Conservation (phyloP, 2,797 vertebrate species). For the Siniperca scherzeri region DNA sequence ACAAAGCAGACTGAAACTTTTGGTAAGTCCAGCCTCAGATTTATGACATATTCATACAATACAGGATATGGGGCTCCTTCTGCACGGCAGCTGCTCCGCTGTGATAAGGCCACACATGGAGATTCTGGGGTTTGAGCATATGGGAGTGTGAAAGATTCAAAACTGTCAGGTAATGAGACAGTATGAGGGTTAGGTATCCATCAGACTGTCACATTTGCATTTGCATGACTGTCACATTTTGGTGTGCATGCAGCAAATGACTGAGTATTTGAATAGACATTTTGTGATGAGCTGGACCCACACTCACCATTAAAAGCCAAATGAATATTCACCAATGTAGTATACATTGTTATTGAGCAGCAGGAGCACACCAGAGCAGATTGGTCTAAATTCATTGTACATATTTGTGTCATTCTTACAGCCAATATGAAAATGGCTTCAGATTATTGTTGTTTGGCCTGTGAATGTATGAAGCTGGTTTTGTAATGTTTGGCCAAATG, state of each 20-base stretch:
- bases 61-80: constrained; percentile 46
- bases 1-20: constrained; percentile 48
- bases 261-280: constrained; percentile 15
- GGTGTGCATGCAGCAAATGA: neutral
- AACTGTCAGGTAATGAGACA: constrained; percentile 59
- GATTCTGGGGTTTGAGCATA: constrained; percentile 54
- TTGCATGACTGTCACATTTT: constrained; percentile 57
- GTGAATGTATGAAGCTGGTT: neutral
- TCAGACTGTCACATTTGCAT: constrained; percentile 36
- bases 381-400: constrained; percentile 19
- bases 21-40: constrained; percentile 57
- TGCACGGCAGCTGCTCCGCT: constrained; percentile 59
- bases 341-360: constrained; percentile 11
- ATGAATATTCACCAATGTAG: constrained; percentile 30
- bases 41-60: constrained; percentile 63
- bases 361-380: constrained; percentile 19
- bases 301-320: constrained; percentile 25
- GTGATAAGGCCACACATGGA: constrained; percentile 68
- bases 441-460: constrained; percentile 9
- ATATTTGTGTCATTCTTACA: constrained; percentile 16
- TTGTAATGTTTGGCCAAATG: constrained; percentile 1
- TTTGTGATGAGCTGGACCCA: constrained; percentile 13
- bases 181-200: constrained; percentile 33
- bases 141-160: constrained; percentile 46
- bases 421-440: constrained; percentile 4